Base-by-base conservation (phyloP, 2,797 vertebrate genomes). In the Chaetophractus vellerosus region DNA sequence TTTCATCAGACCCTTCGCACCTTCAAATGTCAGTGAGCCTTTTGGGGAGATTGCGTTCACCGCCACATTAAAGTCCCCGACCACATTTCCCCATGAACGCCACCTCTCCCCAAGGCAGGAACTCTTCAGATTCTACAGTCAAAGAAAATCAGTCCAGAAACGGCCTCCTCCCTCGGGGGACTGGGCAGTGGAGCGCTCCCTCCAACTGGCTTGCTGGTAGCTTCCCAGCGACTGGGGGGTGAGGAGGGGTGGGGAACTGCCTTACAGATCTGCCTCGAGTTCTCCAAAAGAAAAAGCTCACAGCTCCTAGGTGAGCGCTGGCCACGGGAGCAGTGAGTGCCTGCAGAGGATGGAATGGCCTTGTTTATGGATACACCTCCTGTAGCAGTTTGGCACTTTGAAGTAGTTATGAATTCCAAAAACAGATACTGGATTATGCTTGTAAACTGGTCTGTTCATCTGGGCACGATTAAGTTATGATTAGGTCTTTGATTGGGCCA, bases 31-130 rank as follows among this genome's bases (percentile, higher is more conserved):
- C 93, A 52, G 75, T 80, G 90, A 68, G 85, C 74, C 79, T 80
- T 96, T 95, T 21, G 19, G 86, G 93, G 94, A 96, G 94, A 80
- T 61, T 10, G n/a, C 2, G 52, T 96, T 94, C 85, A 96, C 81
- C 96, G 92, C 85, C 93, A 64, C 8, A 8, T 55, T 82, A 57
- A 86, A 61, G 28, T 55, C 79, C 57, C 59, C 15, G 23, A 79
- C 89, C 78, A 33, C 31, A 9, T 84, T 91, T 91, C 95, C 95
- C 95, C 95, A 45, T 95, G 96, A 96, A 97, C 57, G 66, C 23
- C 9, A 64, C 66, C 69, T 90, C 92, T 94, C 66, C 93, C 31
- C 36, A 31, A 0, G 38, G 75, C 64, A 74, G 81, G 79, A 82
- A 90, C 69, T 36, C 79, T 26, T 72, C 59, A 23, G 79, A 63